Evolutionary conservation across 2,888 invertebrate species (phyloP), one percentile per base, ranked within the genome.

Genomic region (Cantharis rustica): DNA sequence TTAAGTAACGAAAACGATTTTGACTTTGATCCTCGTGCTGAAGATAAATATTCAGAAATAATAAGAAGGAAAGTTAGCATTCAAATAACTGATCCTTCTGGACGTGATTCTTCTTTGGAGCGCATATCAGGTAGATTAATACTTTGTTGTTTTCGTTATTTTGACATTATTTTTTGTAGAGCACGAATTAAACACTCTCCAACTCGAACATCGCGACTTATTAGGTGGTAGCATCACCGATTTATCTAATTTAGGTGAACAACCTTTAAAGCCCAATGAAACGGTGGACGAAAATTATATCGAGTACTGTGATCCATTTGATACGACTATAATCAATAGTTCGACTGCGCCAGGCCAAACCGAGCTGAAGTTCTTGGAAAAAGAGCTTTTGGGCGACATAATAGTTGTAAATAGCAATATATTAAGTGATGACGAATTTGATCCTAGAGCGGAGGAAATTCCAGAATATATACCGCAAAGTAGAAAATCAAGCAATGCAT

Each of bases 271-370:
- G 78, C 95, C 95, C 0, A 84, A 85, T 26, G 86, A 88, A 20
- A 87, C 90, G 17, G 88, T 90, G 66, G 89, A 91, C 10, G 90
- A 91, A 77, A 87, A 89, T 74, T 86, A 87, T 66, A 87, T 90
- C 75, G 93, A 91, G 72, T 91, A 92, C 83, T 92, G 93, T 72
- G 96, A 96, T 89, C 96, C 96, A 0, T 96, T 97, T 83, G 96
- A 96, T 84, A 96, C 96, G 0, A 95, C 96, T 0, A 91, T 92
- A 31, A 92, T 95, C 2, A 92, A 93, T 83, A 90, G 91, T 72
- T 90, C 94, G 47, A 91, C 93, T 66, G 92, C 93, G 73, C 95
- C 95, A 0, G 95, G 95, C 61, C 93, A 92, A 87, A 92, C 93
- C 7, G 96, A 96, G 87, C 86, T 96, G 2, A 95, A 95, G 85